Evolutionary conservation across 1,140 invertebrate genomes (phyloP).

Genomic region (Microplitis mediator): DNA sequence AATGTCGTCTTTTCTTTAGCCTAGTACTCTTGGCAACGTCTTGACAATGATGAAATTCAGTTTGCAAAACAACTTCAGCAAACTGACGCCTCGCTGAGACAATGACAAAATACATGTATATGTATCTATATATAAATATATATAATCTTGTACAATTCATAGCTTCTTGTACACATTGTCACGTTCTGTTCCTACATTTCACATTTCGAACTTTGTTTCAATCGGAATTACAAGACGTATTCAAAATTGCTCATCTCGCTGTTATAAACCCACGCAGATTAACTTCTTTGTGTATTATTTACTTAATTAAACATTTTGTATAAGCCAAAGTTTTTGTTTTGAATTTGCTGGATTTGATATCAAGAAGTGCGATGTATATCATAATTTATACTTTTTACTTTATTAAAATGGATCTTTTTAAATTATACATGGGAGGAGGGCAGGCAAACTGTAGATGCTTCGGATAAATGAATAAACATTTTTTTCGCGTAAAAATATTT

Average conservation of each 20-base stretch:
- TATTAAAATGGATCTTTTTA: no score
- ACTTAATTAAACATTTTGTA: background rate
- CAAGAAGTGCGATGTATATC: no score
- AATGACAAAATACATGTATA: constrained; percentile 41
- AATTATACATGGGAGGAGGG: no score
- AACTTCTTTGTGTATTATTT: background rate
- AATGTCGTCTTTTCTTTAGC: constrained; percentile 23
- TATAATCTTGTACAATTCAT: no score
- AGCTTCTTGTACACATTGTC: background rate
- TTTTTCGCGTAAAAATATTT: no score
- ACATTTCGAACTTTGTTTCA: background rate
- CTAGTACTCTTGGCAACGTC: constrained; percentile 17
- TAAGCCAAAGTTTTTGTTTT: no score
- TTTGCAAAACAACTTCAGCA: constrained; percentile 45
- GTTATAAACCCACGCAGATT: background rate
- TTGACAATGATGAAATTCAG: constrained; percentile 46
- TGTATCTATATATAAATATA: no score
- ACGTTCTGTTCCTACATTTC: background rate
- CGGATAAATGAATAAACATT: no score
- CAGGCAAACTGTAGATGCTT: no score
- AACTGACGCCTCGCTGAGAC: constrained; percentile 36
- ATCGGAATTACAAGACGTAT: background rate
- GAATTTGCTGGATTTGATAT: no score
- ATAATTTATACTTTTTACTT: no score
- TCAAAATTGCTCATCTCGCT: background rate